Conservation (phyloP, 2,113 vertebrate genomes). For the Thunnus thynnus region DNA sequence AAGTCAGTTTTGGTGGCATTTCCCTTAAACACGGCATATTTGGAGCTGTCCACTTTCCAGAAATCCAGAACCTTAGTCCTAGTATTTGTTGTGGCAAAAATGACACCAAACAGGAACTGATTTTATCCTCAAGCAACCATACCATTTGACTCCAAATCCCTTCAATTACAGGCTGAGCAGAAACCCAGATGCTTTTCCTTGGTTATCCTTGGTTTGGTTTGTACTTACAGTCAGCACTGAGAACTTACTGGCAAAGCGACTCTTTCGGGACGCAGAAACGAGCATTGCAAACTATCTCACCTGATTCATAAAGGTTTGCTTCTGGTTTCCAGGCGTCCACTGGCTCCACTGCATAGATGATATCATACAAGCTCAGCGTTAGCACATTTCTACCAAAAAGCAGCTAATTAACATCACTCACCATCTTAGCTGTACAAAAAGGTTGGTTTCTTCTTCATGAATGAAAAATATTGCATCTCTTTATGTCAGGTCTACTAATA, state of each 20-base stretch:
- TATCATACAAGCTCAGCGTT: constrained; percentile 77
- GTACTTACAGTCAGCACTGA: constrained; percentile 35
- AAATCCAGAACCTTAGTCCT: background rate
- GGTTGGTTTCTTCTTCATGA: background rate
- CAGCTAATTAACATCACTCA: constrained; percentile 20
- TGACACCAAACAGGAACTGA: constrained; percentile 44
- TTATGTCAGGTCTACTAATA: background rate
- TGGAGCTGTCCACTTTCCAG: constrained; percentile 27
- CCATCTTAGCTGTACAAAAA: constrained; percentile 5
- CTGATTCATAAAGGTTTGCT: constrained; percentile 86
- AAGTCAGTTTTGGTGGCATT: constrained; percentile 24
- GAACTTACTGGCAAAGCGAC: constrained; percentile 32
- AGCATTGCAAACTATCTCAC: constrained; percentile 77
- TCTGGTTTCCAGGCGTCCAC: constrained; percentile 86
- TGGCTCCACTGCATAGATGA: constrained; percentile 84
- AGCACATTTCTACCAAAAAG: constrained; percentile 40
- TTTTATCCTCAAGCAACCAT: constrained; percentile 42
- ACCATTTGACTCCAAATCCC: constrained; percentile 51
- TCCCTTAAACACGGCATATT: background rate
- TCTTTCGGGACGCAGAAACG: background rate
- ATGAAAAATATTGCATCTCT: background rate
- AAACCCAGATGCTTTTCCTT: constrained; percentile 58
- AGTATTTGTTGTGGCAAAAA: constrained; percentile 51
- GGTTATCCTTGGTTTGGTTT: constrained; percentile 45
- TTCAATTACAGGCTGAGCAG: constrained; percentile 71